These are phyloP conservation scores for Cremastinae sp. DNA, from an alignment of 2,888 invertebrate genomes.

Conservation along the genomic window DNA sequence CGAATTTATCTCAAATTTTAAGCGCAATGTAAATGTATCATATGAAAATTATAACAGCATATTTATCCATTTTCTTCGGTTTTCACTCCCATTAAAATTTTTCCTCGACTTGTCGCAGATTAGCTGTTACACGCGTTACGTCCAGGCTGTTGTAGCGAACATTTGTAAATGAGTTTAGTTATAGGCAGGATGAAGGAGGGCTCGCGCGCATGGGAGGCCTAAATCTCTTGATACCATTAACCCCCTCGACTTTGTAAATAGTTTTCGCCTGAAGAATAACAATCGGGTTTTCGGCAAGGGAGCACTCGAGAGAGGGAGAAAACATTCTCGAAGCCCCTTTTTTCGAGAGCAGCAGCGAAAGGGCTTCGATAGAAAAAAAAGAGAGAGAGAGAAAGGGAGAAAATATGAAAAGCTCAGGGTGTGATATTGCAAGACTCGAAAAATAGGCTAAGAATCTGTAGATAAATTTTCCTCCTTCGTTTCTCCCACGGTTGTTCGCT, in stretches of 20 bases:
- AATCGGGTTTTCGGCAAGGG: slow-evolving; percentile 67
- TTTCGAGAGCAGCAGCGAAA: slow-evolving; percentile 64
- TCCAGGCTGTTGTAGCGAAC: slow-evolving; percentile 10
- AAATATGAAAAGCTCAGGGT: slow-evolving; percentile 43
- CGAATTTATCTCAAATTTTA: no score
- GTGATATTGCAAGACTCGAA: slow-evolving; percentile 65
- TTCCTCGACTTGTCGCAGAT: neutral
- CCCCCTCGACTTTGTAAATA: slow-evolving; percentile 78
- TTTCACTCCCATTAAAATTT: no score
- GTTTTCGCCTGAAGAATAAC: slow-evolving; percentile 79
- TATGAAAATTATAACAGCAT: no score
- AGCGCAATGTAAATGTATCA: no score
- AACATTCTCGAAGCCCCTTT: slow-evolving; percentile 56
- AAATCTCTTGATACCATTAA: slow-evolving; percentile 79
- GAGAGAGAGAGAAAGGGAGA: slow-evolving; percentile 60
- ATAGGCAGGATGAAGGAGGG: slow-evolving; percentile 53
- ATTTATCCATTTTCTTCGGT: slow-evolving; percentile 37
- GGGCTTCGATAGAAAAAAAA: slow-evolving; percentile 47
- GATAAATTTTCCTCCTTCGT: slow-evolving; percentile 56
- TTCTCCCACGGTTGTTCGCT: slow-evolving; percentile 35
- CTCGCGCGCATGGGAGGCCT: slow-evolving; percentile 69
- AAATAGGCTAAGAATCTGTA: slow-evolving; percentile 63
- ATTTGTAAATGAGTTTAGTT: slow-evolving; percentile 49
- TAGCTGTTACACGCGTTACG: neutral
- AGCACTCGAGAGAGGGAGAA: slow-evolving; percentile 47